These are phyloP conservation scores for Agrochola lychnidis DNA, from an alignment of 2,888 invertebrate genomes.

Conservation along the genomic window DNA sequence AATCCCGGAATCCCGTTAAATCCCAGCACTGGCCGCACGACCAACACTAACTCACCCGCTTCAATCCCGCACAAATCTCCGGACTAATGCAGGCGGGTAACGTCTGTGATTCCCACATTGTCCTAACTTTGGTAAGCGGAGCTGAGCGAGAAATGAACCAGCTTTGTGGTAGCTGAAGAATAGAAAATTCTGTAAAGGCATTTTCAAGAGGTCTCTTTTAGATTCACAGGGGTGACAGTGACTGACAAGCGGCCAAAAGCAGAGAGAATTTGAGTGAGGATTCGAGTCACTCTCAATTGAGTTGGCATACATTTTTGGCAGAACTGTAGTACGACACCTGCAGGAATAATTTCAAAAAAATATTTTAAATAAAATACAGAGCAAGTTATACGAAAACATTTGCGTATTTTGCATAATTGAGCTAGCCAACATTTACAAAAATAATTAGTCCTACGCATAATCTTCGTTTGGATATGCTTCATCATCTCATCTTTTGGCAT, in stretches of 20 bases:
- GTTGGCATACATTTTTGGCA: neutral
- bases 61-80: constrained; percentile 68
- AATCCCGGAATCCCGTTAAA: constrained; percentile 62
- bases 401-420: neutral
- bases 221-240: constrained; percentile 28
- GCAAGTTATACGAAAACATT: neutral
- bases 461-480: neutral
- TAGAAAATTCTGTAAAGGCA: constrained; percentile 49
- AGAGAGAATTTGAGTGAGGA: constrained; percentile 22
- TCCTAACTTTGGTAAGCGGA: constrained; percentile 61
- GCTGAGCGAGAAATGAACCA: constrained; percentile 50
- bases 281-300: neutral
- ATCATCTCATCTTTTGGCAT: neutral
- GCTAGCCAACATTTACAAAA: neutral
- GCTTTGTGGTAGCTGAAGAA: constrained; percentile 29
- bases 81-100: constrained; percentile 65
- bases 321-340: neutral
- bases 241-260: constrained; percentile 11
- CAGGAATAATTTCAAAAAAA: neutral
- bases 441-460: no score
- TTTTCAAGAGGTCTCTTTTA: constrained; percentile 34
- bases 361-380: neutral
- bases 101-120: constrained; percentile 70
- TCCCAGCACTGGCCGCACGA: constrained; percentile 56
- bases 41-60: constrained; percentile 63